phyloP scores from a whole-genome alignment of 2,797 vertebrate genomes.

The Acanthopagrus latus region DNA sequence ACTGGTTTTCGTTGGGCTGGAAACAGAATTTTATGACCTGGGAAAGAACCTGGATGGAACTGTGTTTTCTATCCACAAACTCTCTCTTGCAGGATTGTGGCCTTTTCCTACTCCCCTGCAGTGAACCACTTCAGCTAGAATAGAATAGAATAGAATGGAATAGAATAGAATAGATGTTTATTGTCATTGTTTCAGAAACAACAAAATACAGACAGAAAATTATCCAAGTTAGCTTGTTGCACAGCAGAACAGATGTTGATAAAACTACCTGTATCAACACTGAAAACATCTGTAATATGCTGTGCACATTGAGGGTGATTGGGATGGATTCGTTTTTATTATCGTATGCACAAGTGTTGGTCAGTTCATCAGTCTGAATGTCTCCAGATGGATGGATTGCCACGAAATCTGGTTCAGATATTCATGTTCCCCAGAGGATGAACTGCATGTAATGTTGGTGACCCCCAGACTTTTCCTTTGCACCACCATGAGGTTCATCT shows the following conservation, averaged over 20 bases:
- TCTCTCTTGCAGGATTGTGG: neutral
- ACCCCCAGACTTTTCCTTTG: neutral
- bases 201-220: neutral
- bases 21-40: neutral
- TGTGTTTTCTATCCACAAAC: neutral
- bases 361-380: neutral
- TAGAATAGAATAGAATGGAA: too few relatives aligned
- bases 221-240: conserved; percentile 2
- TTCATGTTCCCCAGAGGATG: too few relatives aligned
- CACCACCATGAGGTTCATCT: neutral
- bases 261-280: neutral
- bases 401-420: neutral
- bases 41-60: neutral
- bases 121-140: neutral
- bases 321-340: neutral
- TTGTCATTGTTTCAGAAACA: too few relatives aligned
- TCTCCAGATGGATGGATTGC: neutral
- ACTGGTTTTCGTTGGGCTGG: conserved; percentile 3
- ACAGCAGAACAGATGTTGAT: neutral
- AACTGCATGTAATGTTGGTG: neutral
- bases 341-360: neutral
- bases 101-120: neutral
- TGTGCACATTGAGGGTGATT: neutral
- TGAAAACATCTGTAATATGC: neutral
- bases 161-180: too few relatives aligned